Evolutionary conservation across 2,113 vertebrate genomes (phyloP), one percentile per base, ranked within the genome.

Genomic region (Pelecanoides urinatrix): DNA sequence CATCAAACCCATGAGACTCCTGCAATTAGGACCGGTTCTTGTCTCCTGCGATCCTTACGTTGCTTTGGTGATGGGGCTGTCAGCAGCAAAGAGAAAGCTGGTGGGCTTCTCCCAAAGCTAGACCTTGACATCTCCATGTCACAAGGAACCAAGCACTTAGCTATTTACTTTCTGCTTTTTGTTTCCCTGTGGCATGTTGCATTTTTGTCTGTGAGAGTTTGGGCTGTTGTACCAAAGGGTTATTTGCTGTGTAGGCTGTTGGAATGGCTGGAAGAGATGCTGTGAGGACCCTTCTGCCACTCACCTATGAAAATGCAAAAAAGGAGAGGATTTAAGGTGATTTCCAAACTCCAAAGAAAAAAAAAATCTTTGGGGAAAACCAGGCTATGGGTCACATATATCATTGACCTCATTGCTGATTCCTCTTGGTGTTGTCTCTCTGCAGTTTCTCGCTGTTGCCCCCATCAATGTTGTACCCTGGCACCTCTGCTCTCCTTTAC

Each of bases 121-220:
- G 34, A 50, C 9, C 18, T 49, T 73, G 44, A 13, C 30, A 6
- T 3, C 34, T 80, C 30, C 9, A 2, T 22, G 16, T n/a, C 11
- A 1, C 7, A 42, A 68, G 29, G 38, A 92, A 9, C 25, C 11
- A 30, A 55, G 27, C 6, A 6, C 12, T 66, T 36, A 49, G 4
- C 7, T 7, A 2, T 32, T 58, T 38, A 9, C 7, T 30, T 40
- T 71, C 38, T 71, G 74, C 9, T 34, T 66, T 66, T 66, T 49
- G 2, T 30, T 71, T 32, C 36, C n/a, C 26, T 42, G n/a, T 34
- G n/a, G 7, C 26, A 6, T 0, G 3, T 23, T 82, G 32, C 1
- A 3, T 18, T 42, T 78, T 13, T 20, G 7, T 10, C 4, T 17
- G 13, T 27, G 25, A 14, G 66, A 58, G 25, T 23, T 88, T 3